These are phyloP conservation scores for Acyrthosiphon pisum DNA, from an alignment of 1,140 invertebrate species.

Conservation along the genomic window DNA sequence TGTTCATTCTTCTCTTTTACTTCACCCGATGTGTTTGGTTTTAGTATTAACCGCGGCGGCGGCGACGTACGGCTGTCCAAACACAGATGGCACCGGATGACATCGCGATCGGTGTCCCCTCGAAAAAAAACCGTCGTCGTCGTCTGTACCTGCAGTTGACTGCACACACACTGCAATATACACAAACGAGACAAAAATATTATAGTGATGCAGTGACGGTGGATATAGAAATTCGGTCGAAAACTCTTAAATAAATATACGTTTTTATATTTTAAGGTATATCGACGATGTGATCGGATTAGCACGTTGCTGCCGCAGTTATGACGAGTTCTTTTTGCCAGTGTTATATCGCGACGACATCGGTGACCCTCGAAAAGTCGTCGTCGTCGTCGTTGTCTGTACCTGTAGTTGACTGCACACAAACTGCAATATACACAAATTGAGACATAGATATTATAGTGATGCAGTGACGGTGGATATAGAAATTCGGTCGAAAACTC, in stretches of 20 bases:
- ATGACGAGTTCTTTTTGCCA: too few relatives aligned
- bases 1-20: not conserved
- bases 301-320: too few relatives aligned
- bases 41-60: constrained; percentile 23
- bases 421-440: not conserved
- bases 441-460: not conserved
- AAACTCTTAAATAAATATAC: not conserved
- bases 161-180: not conserved
- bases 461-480: not conserved
- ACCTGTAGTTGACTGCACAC: not conserved
- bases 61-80: not conserved
- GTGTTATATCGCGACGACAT: too few relatives aligned
- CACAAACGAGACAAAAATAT: not conserved
- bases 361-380: too few relatives aligned
- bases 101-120: not conserved
- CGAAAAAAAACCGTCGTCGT: not conserved
- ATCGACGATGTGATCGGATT: not conserved
- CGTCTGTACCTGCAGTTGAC: not conserved
- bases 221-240: not conserved
- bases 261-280: too few relatives aligned
- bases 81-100: constrained; percentile 41
- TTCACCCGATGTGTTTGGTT: not conserved
- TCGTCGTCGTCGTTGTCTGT: not conserved
- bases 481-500: not conserved
- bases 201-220: not conserved